phyloP scores from a whole-genome alignment of 2,113 vertebrate species.

The Hassar affinis region DNA sequence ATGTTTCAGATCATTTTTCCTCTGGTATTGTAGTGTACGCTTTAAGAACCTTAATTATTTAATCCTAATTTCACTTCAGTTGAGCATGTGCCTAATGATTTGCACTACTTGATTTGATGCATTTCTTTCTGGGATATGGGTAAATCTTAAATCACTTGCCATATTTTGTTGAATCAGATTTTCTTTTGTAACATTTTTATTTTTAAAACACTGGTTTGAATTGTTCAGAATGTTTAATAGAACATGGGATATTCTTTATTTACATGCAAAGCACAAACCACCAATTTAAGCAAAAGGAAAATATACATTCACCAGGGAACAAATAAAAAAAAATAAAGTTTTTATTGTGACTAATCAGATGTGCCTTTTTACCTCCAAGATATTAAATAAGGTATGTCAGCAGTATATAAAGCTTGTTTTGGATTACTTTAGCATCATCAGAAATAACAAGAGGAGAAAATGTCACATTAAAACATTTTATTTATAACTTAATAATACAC shows the following conservation, averaged over 20 bases:
- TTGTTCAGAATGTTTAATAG: background rate
- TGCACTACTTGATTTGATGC: conserved; percentile 11
- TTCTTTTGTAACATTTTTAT: conserved; percentile 2
- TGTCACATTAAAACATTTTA: background rate
- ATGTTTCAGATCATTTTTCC: background rate
- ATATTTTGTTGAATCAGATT: background rate
- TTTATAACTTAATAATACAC: no score
- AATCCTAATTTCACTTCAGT: background rate
- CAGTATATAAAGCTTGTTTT: background rate
- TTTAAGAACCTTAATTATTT: background rate
- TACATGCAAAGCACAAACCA: background rate
- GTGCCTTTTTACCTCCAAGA: background rate
- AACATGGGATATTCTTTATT: background rate
- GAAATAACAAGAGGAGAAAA: background rate
- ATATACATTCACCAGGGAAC: conserved; percentile 3
- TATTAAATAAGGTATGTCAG: background rate
- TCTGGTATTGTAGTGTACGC: background rate
- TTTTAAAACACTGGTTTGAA: conserved; percentile 6
- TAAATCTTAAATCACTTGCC: background rate
- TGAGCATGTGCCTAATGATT: background rate
- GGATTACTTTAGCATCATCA: background rate
- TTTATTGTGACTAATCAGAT: background rate
- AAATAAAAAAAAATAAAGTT: background rate
- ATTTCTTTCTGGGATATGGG: conserved; percentile 11
- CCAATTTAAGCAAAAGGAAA: background rate